Evolutionary conservation across 2,797 vertebrate species (phyloP).

Genomic region (Alosa sapidissima): DNA sequence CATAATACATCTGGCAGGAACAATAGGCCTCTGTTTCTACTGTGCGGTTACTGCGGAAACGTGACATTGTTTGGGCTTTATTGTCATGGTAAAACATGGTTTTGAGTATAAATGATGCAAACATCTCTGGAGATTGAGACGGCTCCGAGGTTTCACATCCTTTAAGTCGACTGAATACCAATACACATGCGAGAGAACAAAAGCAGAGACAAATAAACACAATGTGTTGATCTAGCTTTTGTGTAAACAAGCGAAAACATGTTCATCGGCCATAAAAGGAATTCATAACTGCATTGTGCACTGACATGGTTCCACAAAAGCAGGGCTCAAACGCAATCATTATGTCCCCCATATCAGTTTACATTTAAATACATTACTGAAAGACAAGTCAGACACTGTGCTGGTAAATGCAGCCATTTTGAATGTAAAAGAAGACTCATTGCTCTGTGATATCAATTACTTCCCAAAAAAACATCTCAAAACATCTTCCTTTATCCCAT

Average conservation of each 20-base stretch:
- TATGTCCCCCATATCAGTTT: slow-evolving; percentile 20
- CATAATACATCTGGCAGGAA: slow-evolving; percentile 50
- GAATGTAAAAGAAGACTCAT: slow-evolving; percentile 75
- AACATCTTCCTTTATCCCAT: not conserved
- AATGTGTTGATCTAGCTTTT: slow-evolving; percentile 16
- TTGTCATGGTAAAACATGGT: slow-evolving; percentile 74
- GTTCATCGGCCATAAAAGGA: not conserved
- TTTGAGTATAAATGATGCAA: slow-evolving; percentile 59
- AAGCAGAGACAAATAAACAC: slow-evolving; percentile 27
- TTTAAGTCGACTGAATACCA: slow-evolving; percentile 62
- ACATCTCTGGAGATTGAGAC: slow-evolving; percentile 16
- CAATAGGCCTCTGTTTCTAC: slow-evolving; percentile 60
- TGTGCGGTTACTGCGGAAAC: slow-evolving; percentile 45
- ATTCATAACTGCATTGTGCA: slow-evolving; percentile 19
- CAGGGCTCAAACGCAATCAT: slow-evolving; percentile 12
- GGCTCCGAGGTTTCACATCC: not conserved
- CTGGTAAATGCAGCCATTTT: slow-evolving; percentile 20
- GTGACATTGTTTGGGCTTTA: slow-evolving; percentile 68
- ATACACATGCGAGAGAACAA: slow-evolving; percentile 50
- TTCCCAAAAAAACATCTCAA: not conserved
- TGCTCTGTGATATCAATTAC: slow-evolving; percentile 66
- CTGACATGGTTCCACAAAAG: not conserved
- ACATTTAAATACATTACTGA: slow-evolving; percentile 26
- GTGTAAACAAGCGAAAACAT: slow-evolving; percentile 27
- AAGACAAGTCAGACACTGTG: slow-evolving; percentile 13